Percentiles rank a stretch among this genome's conserved stretches.
Conservation (phyloP, 2,113 vertebrate genomes). For the Galbula dea region DNA sequence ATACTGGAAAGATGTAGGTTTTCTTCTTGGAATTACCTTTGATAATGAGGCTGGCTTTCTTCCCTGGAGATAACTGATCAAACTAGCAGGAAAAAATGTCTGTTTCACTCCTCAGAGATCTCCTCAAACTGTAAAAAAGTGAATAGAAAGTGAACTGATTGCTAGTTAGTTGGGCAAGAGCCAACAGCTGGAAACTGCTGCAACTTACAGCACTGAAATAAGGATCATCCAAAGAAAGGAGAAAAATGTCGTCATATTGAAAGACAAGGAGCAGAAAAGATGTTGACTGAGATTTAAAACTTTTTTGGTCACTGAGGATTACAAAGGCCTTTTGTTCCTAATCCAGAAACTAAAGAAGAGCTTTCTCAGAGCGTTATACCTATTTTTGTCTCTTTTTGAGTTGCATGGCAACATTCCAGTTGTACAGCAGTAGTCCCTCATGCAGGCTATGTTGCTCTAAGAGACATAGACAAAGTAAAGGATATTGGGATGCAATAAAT, state of each 20-base stretch:
- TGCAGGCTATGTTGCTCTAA: not conserved
- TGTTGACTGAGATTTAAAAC: not conserved
- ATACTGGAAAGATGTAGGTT: not conserved
- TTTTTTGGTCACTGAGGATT: not conserved
- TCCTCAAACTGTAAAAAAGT: not conserved
- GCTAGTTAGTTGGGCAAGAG: not conserved
- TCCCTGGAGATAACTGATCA: slow-evolving; percentile 8
- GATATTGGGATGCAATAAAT: not conserved
- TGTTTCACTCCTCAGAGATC: not conserved
- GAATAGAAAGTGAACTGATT: not conserved
- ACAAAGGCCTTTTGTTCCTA: not conserved
- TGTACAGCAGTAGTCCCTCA: not conserved
- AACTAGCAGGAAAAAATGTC: slow-evolving; percentile 5
- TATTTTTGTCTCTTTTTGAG: not conserved
- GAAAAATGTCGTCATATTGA: not conserved
- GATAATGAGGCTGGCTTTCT: slow-evolving; percentile 16
- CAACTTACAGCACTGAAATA: accelerated
- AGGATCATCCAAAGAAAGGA: not conserved
- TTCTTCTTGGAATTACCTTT: slow-evolving; percentile 36
- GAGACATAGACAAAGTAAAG: not conserved
- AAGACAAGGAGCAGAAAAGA: not conserved
- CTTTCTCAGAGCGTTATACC: not conserved
- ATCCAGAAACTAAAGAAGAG: not conserved
- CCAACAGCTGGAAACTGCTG: not conserved
- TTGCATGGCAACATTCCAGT: no score